phyloP scores from a whole-genome alignment of 2,888 invertebrate genomes.

The Melanostoma mellinum region DNA sequence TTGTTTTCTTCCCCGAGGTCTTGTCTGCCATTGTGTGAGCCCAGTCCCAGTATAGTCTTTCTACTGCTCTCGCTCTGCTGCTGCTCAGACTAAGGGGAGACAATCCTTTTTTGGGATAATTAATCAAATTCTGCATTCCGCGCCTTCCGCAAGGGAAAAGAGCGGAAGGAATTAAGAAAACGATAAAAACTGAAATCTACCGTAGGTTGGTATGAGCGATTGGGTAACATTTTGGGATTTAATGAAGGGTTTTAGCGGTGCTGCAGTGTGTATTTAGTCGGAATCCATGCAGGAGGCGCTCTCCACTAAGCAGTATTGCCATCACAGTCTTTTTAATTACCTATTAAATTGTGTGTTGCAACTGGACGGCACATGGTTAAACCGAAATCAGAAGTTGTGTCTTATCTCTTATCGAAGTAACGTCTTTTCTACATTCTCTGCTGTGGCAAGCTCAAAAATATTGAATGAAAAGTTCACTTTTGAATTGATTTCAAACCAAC shows the following conservation, averaged over 20 bases:
- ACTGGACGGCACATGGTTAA: too few relatives aligned
- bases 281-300: conserved; percentile 49
- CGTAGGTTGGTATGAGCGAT: conserved; percentile 11
- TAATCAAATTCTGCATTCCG: conserved; percentile 72
- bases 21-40: conserved; percentile 40
- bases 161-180: conserved; percentile 49
- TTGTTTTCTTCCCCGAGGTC: conserved; percentile 46
- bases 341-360: neutral
- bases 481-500: too few relatives aligned
- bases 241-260: conserved; percentile 70
- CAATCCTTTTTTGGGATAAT: conserved; percentile 72
- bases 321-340: conserved; percentile 8
- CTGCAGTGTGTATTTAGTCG: conserved; percentile 13
- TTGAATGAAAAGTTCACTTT: too few relatives aligned
- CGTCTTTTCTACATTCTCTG: too few relatives aligned
- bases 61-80: neutral
- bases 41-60: neutral
- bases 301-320: conserved; percentile 28
- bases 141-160: conserved; percentile 43
- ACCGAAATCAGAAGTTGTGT: too few relatives aligned
- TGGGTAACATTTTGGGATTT: conserved; percentile 40
- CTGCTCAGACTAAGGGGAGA: conserved; percentile 61
- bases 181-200: conserved; percentile 36
- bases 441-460: too few relatives aligned
- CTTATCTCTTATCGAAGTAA: too few relatives aligned